Evolutionary conservation across 2,797 vertebrate genomes (phyloP), one percentile per base, ranked within the genome.

Genomic region (Sebastes baramenuke): DNA sequence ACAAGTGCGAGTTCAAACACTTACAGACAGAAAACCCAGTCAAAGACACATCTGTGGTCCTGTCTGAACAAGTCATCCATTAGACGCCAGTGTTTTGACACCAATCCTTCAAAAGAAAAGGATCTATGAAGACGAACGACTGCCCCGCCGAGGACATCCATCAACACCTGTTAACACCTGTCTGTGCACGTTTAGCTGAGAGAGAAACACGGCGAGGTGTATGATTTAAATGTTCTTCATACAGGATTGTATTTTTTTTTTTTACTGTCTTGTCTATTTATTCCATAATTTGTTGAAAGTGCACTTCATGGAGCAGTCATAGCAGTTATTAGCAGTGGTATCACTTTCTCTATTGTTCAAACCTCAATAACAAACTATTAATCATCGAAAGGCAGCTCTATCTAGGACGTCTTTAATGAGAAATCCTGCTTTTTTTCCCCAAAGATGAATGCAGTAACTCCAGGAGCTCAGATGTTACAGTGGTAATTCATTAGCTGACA

Each of bases 1-100:
- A 60, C 25, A 70, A 68, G 16, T 68, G 54, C 1, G 3, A 67
- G 52, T 80, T 77, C 67, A 80, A 78, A 79, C 66, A 65, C 25
- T 71, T 72, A 24, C 7, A 66, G 38, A 79, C 60, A 42, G 77
- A 76, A 80, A 88, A 72, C n/a, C 74, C 68, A 70, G 80, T 69
- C 61, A 74, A 82, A 90, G 67, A 86, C 72, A 80, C 56, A 67
- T 79, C 77, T 54, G 24, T 52, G 67, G 75, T 90, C 93, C 66
- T 94, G 95, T 90, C 92, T 92, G 89, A 91, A 90, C 94, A 95
- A 88, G 93, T 67, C 87, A 84, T 87, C 88, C 88, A 91, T 94
- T 92, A 90, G 87, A 78, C 86, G 83, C 70, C 56, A 60, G 59
- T 89, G 91, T 93, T 95, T 91, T 94, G 92, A 95, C 92, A 94